Evolutionary conservation across 2,113 vertebrate genomes (phyloP).

Genomic region (Acrocephalus kingi): DNA sequence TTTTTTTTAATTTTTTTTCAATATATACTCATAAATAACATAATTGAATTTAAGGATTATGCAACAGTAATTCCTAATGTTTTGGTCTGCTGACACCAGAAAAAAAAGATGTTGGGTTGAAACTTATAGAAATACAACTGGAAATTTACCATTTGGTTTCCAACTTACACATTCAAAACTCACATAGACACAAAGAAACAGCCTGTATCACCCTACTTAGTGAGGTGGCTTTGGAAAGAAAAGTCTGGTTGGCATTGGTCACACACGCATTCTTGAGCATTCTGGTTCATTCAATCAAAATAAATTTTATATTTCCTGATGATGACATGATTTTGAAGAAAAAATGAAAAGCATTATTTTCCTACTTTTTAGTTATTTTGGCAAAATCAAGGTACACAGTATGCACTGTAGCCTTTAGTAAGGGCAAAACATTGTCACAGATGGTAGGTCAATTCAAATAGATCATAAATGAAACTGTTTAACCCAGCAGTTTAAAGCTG

Average conservation of each 20-base stretch:
- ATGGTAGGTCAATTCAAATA: not conserved
- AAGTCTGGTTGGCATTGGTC: not conserved
- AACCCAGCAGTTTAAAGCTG: not conserved
- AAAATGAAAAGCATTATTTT: not conserved
- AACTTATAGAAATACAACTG: not conserved
- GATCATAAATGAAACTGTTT: not conserved
- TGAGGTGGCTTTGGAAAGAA: not conserved
- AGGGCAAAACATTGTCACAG: not conserved
- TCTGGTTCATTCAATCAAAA: not conserved
- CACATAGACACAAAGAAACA: not conserved
- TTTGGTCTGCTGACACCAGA: not conserved
- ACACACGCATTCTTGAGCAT: not conserved
- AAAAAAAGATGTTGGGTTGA: not conserved
- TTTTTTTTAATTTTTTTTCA: not conserved
- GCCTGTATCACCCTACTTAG: not conserved
- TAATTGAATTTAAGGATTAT: not conserved
- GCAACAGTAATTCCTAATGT: not conserved
- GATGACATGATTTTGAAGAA: not conserved
- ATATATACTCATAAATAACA: not conserved
- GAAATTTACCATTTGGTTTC: not conserved
- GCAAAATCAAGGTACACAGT: not conserved
- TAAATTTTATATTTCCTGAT: not conserved
- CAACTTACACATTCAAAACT: accelerated
- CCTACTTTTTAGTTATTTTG: not conserved
- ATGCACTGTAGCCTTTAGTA: not conserved